These are phyloP conservation scores for Flabesymbios commensalis DNA, from an alignment of 2,888 invertebrate genomes.

Conservation along the genomic window DNA sequence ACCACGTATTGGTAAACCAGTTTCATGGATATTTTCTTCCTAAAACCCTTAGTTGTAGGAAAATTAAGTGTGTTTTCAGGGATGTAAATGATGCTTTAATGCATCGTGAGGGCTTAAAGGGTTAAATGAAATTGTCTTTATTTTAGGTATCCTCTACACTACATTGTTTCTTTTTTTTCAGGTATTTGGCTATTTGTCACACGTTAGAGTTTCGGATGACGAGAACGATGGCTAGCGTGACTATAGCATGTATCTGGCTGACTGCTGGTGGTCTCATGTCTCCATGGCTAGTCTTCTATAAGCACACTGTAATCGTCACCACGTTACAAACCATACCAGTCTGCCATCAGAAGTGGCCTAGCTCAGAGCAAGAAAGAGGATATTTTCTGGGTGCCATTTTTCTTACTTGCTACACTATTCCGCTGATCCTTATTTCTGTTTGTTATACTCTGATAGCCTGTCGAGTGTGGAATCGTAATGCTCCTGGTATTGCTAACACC, in stretches of 20 bases:
- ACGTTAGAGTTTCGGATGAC: slow-evolving; percentile 89
- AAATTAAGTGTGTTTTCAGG: too few relatives aligned
- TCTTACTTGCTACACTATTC: slow-evolving; percentile 86
- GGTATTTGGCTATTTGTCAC: slow-evolving; percentile 93
- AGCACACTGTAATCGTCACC: slow-evolving; percentile 55
- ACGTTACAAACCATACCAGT: slow-evolving; percentile 25
- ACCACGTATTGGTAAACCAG: too few relatives aligned
- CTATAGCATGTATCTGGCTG: slow-evolving; percentile 89
- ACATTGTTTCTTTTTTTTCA: too few relatives aligned
- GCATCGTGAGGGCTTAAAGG: too few relatives aligned
- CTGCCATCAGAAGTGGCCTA: slow-evolving; percentile 65
- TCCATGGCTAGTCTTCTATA: slow-evolving; percentile 90
- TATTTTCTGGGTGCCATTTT: slow-evolving; percentile 89
- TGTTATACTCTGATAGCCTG: slow-evolving; percentile 84
- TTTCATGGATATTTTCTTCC: too few relatives aligned
- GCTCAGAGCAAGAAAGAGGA: slow-evolving; percentile 63
- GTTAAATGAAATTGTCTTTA: too few relatives aligned
- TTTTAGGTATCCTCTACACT: too few relatives aligned
- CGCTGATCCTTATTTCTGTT: slow-evolving; percentile 85
- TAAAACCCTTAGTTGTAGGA: too few relatives aligned
- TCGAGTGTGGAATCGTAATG: slow-evolving; percentile 74
- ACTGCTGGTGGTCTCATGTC: slow-evolving; percentile 82
- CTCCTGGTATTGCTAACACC: slow-evolving; percentile 76
- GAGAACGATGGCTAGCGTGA: slow-evolving; percentile 80
- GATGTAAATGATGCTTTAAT: too few relatives aligned